These are phyloP conservation scores for Triplophysa bombifrons DNA, from an alignment of 2,797 vertebrate species.

Conservation along the genomic window DNA sequence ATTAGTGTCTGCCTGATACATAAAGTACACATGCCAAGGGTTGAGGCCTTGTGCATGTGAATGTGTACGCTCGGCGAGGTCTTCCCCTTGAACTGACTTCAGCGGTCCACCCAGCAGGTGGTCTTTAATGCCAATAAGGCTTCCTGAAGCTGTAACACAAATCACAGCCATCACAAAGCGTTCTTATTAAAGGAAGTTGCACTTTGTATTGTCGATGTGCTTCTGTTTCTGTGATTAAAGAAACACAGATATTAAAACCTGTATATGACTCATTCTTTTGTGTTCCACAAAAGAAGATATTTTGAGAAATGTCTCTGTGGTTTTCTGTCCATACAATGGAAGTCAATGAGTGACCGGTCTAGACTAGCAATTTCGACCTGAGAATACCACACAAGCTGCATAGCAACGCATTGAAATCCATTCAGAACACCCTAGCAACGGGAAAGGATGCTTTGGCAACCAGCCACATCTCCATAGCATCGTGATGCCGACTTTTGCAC, in stretches of 20 bases:
- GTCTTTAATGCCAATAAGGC: constrained; percentile 14
- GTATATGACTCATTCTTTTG: no score
- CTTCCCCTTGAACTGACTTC: constrained; percentile 1
- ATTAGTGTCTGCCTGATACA: constrained; percentile 31
- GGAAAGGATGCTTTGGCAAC: background rate
- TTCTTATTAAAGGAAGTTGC: background rate
- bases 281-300: no score
- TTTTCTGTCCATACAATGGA: no score
- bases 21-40: background rate
- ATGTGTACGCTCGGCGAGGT: background rate
- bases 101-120: constrained; percentile 1
- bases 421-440: background rate
- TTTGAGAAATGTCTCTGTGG: no score
- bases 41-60: background rate
- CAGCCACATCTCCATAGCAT: no score
- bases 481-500: background rate
- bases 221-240: background rate
- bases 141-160: constrained; percentile 22
- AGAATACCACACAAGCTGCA: background rate
- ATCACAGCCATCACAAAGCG: constrained; percentile 7
- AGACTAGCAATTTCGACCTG: background rate
- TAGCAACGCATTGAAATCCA: background rate
- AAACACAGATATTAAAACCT: constrained; percentile 7
- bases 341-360: background rate
- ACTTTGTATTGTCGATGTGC: background rate